Percentiles rank a stretch among this genome's conserved stretches.
Conservation (phyloP, 2,888 invertebrate genomes). For the Tipula unca region DNA sequence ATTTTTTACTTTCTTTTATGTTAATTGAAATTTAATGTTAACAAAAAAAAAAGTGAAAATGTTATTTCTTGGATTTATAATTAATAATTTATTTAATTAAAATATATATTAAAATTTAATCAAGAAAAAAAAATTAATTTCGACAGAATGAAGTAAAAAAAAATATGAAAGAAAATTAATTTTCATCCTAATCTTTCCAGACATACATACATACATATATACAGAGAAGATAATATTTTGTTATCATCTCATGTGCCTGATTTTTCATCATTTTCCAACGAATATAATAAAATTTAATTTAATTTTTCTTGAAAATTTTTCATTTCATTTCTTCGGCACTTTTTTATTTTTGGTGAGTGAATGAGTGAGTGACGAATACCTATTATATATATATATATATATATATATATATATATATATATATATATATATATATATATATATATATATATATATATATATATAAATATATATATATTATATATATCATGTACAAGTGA, state of each 20-base stretch:
- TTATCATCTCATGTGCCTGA: neutral
- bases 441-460: too few species aligned
- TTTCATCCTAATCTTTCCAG: neutral
- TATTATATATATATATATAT: too few species aligned
- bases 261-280: neutral
- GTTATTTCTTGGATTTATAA: neutral
- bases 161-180: neutral
- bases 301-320: neutral
- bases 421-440: too few species aligned
- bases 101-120: conserved; percentile 14
- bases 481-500: too few species aligned
- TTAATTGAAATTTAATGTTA: conserved; percentile 19
- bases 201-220: neutral
- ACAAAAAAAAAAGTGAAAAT: neutral
- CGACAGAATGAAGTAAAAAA: neutral
- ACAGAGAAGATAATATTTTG: neutral
- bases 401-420: too few species aligned
- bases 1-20: neutral
- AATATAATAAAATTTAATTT: neutral
- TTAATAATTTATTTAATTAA: conserved; percentile 14
- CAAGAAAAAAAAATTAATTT: neutral
- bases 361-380: neutral
- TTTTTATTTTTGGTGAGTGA: neutral
- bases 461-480: too few species aligned
- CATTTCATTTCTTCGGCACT: neutral